These are phyloP conservation scores for Eulemur rubriventer DNA, from an alignment of 2,797 vertebrate genomes.

Conservation along the genomic window DNA sequence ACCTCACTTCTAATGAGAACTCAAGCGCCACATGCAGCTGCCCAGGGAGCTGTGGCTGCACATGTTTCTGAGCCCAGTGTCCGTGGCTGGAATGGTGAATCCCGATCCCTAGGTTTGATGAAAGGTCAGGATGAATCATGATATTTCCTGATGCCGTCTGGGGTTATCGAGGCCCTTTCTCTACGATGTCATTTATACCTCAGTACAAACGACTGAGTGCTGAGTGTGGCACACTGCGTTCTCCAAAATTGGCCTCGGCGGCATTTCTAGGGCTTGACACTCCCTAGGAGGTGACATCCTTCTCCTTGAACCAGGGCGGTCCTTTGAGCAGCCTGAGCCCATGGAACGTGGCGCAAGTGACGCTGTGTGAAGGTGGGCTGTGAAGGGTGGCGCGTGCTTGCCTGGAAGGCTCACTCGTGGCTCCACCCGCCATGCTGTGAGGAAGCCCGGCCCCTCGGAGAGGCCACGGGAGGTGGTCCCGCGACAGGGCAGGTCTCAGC, in stretches of 20 bases:
- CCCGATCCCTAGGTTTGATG: background rate
- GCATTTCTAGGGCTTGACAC: background rate
- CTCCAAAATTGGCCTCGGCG: background rate
- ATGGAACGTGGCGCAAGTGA: background rate
- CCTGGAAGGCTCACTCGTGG: background rate
- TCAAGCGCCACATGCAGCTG: background rate
- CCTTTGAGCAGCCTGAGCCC: background rate
- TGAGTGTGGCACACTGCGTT: background rate
- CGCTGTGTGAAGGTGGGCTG: rapidly evolving
- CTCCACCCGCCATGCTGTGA: rapidly evolving
- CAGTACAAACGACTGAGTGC: background rate
- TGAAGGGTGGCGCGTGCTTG: background rate
- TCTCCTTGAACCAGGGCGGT: background rate
- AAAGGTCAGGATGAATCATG: background rate
- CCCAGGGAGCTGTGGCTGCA: rapidly evolving
- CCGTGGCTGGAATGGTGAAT: rapidly evolving
- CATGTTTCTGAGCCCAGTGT: background rate
- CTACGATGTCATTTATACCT: background rate
- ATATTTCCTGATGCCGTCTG: background rate
- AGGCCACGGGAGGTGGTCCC: too few relatives aligned
- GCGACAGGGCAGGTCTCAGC: too few relatives aligned
- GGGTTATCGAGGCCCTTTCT: background rate
- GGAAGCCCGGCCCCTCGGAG: background rate
- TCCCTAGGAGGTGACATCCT: background rate
- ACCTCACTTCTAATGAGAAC: background rate